Evolutionary conservation across 1,140 invertebrate species (phyloP).

Genomic region (Drosophila bifasciata): DNA sequence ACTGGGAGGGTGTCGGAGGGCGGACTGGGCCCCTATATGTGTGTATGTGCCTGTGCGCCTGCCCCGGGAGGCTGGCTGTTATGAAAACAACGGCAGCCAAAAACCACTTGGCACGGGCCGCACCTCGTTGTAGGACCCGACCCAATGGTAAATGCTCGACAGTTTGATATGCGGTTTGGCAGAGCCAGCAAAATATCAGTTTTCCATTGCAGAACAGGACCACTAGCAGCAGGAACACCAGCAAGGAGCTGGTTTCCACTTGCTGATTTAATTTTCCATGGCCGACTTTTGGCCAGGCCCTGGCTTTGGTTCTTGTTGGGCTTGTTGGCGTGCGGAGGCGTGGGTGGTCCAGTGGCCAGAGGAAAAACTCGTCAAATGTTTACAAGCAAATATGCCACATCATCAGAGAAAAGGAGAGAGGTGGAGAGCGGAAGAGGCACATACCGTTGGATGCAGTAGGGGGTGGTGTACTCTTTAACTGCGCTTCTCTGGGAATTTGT

Average conservation of each 20-base stretch:
- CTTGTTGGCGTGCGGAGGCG: slow-evolving; percentile 3
- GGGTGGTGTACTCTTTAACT: slow-evolving; percentile 21
- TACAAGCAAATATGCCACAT: slow-evolving; percentile 81
- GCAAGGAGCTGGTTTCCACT: slow-evolving; percentile 14
- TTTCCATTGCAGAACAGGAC: slow-evolving; percentile 44
- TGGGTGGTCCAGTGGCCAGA: slow-evolving; percentile 40
- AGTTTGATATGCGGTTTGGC: slow-evolving; percentile 82
- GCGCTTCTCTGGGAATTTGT: slow-evolving; percentile 45
- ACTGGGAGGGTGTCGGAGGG: not conserved
- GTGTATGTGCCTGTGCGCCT: not conserved
- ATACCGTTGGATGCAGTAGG: no score
- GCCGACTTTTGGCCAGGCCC: slow-evolving; percentile 46
- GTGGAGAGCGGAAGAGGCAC: not conserved
- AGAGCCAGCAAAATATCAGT: slow-evolving; percentile 79
- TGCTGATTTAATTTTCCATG: slow-evolving; percentile 75
- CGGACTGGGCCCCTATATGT: not conserved
- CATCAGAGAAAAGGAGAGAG: slow-evolving; percentile 46
- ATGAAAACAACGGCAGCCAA: slow-evolving; percentile 80
- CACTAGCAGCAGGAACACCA: slow-evolving; percentile 17
- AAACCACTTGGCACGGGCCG: slow-evolving; percentile 76
- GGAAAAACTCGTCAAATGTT: slow-evolving; percentile 70
- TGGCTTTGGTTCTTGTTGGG: not conserved
- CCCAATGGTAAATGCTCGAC: slow-evolving; percentile 76
- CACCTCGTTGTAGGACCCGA: slow-evolving; percentile 63
- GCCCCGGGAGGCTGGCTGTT: slow-evolving; percentile 35